Evolutionary conservation across 2,888 invertebrate genomes (phyloP), one percentile per base, ranked within the genome.

Genomic region (Axea sp.): DNA sequence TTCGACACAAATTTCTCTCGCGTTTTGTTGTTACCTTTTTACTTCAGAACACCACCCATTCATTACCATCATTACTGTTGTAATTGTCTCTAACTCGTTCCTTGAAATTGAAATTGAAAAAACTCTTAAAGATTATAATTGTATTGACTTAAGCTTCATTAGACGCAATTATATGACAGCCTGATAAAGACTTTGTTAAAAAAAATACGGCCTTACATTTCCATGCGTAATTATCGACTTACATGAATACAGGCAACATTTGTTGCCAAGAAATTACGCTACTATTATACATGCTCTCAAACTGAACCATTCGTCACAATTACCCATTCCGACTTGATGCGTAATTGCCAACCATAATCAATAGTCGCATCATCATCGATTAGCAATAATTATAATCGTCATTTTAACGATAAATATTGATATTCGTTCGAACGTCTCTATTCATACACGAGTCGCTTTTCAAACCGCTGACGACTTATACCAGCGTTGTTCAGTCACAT

Each of bases 81-180:
- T 37, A 47, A 45, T 60, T 47, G 47, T 60, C 28, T 26, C n/a
- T 4, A 14, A 9, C 30, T 39, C 15, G 19, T 62, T 39, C 37
- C n/a, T 4, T 17, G 39, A 39, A 49, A 60, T 60, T n/a, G n/a
- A n/a, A n/a, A n/a, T n/a, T n/a, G n/a, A n/a, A n/a, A n/a, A n/a
- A n/a, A n/a, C n/a, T n/a, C n/a, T n/a, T n/a, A n/a, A n/a, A n/a
- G 26, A 45, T 3, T 60, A 28, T 47, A 59, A 68, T 51, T 60
- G 24, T 53, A 62, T 62, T 69, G 69, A 69, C 39, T 62, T 43
- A 43, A 60, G 45, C 24, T 33, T 69, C 60, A 60, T 60, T 60
- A 53, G 12, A 28, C 30, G 12, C 35, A 59, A 68, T 59, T 51
- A 59, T 39, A 33, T 22, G 57, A 68, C 67, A 43, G 37, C 6